Base-by-base conservation (phyloP, 2,113 vertebrate species). In the Rhineura floridana region DNA sequence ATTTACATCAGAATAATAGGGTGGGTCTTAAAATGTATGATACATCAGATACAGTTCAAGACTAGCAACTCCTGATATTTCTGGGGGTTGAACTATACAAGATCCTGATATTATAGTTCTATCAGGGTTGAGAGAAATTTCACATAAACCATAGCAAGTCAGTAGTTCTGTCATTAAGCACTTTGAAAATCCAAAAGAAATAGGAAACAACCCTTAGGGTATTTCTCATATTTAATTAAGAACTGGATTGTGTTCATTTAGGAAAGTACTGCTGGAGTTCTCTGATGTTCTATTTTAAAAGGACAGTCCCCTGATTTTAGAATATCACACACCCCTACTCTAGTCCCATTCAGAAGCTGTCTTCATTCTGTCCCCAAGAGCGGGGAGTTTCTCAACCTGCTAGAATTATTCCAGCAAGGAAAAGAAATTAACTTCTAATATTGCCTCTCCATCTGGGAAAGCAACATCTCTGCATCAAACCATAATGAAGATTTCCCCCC, bases 371-470 rank as follows among this genome's bases (percentile, higher is more conserved):
- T 6, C 28, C 15, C 33, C 42, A 63, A 55, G 10, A 48, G 55
- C 11, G 19, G 67, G 73, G 13, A 77, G 59, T 50, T 77, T 13
- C 72, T 46, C 70, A 82, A 81, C 67, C 6, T 19, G 5, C 33
- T 81, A 78, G 79, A 36, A 67, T 10, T 21, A 65, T 55, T 77
- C 59, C 86, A 75, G 42, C 6, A 52, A 42, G 36, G 36, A 62
- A 55, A 21, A 23, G 28, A 76, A 83, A 83, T 67, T 3, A 59
- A 67, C 44, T 21, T 67, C 70, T 50, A 76, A 88, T 77, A 25
- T 83, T 65, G 81, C 46, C 46, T 83, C 2, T 83, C 59, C 70
- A 83, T 44, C 87, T 83, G 87, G 72, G 72, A 88, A 88, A 83
- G 79, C 81, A 83, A 67, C 44, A 33, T 76, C 44, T 88, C 44